A percentile compares a stretch with the other conserved stretches of the same genome.
These are phyloP conservation scores for Nibea albiflora DNA, from an alignment of 2,113 vertebrate species.

Conservation along the genomic window DNA sequence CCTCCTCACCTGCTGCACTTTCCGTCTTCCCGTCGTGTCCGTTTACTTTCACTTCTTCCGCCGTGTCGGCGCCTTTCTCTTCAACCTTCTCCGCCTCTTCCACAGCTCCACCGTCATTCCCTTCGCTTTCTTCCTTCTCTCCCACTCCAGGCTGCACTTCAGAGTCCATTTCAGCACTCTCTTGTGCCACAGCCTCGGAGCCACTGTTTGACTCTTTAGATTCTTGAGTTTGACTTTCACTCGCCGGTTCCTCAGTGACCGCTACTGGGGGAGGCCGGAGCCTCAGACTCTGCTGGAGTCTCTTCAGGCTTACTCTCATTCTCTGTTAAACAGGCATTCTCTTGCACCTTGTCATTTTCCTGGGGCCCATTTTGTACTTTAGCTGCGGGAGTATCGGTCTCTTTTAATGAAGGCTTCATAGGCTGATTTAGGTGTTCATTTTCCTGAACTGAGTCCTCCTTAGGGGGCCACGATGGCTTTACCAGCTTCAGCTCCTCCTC, in stretches of 20 bases:
- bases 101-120: slow-evolving; percentile 27
- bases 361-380: slow-evolving; percentile 54
- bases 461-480: slow-evolving; percentile 92
- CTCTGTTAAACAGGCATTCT: slow-evolving; percentile 28
- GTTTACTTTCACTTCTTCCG: slow-evolving; percentile 58
- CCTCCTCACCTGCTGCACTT: slow-evolving; percentile 60
- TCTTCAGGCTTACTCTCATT: slow-evolving; percentile 42
- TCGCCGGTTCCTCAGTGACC: not conserved
- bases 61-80: slow-evolving; percentile 26
- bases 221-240: slow-evolving; percentile 39
- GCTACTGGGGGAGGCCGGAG: not conserved
- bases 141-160: slow-evolving; percentile 55
- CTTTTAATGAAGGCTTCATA: slow-evolving; percentile 54
- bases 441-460: slow-evolving; percentile 64
- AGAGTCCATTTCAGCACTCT: slow-evolving; percentile 49
- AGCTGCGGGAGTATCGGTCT: slow-evolving; percentile 60
- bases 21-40: slow-evolving; percentile 50
- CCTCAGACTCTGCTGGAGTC: slow-evolving; percentile 16
- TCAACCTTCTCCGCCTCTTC: slow-evolving; percentile 45
- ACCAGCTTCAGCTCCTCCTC: slow-evolving; percentile 88
- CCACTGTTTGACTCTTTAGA: slow-evolving; percentile 47
- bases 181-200: slow-evolving; percentile 39
- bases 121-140: slow-evolving; percentile 56
- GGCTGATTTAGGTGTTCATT: slow-evolving; percentile 48
- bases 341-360: slow-evolving; percentile 59